Conservation (phyloP, 1,140 invertebrate species). For the Scaptomyza graminum region DNA sequence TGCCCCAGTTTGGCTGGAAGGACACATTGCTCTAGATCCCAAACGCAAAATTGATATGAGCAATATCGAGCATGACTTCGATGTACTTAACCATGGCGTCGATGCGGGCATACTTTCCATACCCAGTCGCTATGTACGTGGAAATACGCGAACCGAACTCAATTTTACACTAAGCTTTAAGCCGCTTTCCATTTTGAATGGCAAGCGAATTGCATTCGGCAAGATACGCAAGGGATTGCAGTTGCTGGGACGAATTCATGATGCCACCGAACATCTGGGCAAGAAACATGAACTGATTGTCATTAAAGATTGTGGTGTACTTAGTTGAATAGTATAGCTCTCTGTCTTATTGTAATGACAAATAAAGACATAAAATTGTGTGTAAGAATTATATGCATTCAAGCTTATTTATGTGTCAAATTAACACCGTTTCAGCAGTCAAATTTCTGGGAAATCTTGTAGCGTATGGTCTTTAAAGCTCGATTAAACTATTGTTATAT, state of each 20-base stretch:
- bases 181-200: conserved; percentile 65
- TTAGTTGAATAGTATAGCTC: conserved; percentile 5
- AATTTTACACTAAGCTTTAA: conserved; percentile 75
- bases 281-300: conserved; percentile 36
- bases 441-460: no score
- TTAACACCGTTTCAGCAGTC: no score
- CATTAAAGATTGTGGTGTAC: conserved; percentile 54
- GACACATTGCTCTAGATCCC: conserved; percentile 39
- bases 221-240: conserved; percentile 66
- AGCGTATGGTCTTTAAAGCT: no score
- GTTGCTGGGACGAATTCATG: conserved; percentile 56
- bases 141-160: conserved; percentile 30
- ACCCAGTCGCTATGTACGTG: conserved; percentile 64
- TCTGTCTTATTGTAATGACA: conserved; percentile 1
- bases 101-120: conserved; percentile 73
- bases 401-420: no score
- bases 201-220: conserved; percentile 67
- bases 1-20: conserved; percentile 71
- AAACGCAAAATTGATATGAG: conserved; percentile 24
- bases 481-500: no score
- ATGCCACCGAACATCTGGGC: conserved; percentile 52
- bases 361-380: conserved; percentile 18
- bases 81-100: conserved; percentile 72
- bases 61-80: conserved; percentile 73
- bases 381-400: background rate